Conservation (phyloP, 2,888 invertebrate species). For the Pemphredon lugubris region DNA sequence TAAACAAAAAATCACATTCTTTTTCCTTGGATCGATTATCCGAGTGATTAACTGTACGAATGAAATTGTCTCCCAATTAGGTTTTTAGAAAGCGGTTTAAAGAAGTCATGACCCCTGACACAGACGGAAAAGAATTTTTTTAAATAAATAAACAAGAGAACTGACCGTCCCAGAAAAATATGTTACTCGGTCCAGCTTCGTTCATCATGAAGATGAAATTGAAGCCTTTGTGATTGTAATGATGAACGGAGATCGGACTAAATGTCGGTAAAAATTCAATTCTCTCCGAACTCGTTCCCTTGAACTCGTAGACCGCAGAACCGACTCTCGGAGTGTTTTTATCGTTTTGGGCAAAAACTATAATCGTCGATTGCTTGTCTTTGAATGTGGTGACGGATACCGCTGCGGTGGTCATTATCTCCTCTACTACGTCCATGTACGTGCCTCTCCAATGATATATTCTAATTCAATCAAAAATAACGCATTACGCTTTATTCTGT, state of each 20-base stretch:
- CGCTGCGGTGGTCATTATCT: conserved; percentile 61
- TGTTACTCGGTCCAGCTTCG: conserved; percentile 53
- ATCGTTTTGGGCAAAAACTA: conserved; percentile 65
- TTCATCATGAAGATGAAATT: conserved; percentile 67
- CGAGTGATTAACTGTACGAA: no score
- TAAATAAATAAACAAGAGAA: neutral
- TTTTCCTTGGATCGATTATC: no score
- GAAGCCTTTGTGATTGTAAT: conserved; percentile 57
- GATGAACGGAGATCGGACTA: conserved; percentile 62
- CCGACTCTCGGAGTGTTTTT: conserved; percentile 40
- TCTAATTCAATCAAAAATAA: conserved; percentile 43
- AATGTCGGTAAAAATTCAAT: conserved; percentile 67
- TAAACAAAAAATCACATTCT: no score
- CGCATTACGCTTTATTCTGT: no score
- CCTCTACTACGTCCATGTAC: conserved; percentile 68
- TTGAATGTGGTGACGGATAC: conserved; percentile 69
- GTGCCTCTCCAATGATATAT: conserved; percentile 73
- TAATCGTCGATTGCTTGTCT: conserved; percentile 62
- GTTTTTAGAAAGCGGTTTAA: no score
- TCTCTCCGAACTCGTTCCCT: conserved; percentile 35
- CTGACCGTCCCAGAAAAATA: conserved; percentile 73
- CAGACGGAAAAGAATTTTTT: no score
- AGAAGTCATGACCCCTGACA: no score
- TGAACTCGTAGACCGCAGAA: conserved; percentile 67
- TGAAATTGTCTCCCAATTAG: no score